Conservation (phyloP, 2,888 invertebrate species). For the Caenorhabditis virilis region DNA sequence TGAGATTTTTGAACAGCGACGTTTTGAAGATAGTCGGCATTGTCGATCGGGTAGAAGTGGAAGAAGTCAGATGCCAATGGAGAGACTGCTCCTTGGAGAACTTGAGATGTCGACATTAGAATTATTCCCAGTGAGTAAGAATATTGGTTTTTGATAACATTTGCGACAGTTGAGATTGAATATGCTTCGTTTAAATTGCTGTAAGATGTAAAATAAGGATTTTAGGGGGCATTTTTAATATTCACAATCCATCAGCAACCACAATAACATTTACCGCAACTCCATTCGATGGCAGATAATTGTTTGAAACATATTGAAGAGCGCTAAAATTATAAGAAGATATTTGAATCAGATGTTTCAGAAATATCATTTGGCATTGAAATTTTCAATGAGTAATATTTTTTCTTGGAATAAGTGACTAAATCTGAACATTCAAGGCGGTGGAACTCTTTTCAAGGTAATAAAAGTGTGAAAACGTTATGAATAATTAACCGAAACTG, state of each 20-base stretch:
- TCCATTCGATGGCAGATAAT: slow-evolving; percentile 13
- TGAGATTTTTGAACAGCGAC: slow-evolving; percentile 18
- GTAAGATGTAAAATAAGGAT: no score
- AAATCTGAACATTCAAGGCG: no score
- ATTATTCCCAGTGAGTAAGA: slow-evolving; percentile 22
- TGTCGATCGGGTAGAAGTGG: slow-evolving; percentile 25
- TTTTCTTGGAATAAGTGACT: no score
- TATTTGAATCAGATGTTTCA: no score
- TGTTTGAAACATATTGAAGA: slow-evolving; percentile 21
- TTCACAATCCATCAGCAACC: slow-evolving; percentile 33
- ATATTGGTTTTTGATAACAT: slow-evolving; percentile 15
- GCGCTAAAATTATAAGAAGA: slow-evolving; percentile 30
- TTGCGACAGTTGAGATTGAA: slow-evolving; percentile 3
- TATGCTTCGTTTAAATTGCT: slow-evolving; percentile 15
- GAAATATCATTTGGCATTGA: no score
- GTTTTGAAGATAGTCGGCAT: slow-evolving; percentile 23
- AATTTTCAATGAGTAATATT: no score
- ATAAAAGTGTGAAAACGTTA: no score
- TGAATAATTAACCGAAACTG: no score
- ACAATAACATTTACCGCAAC: slow-evolving; percentile 28
- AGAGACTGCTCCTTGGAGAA: slow-evolving; percentile 5
- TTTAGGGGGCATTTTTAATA: background rate
- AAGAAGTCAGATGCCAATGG: slow-evolving; percentile 12
- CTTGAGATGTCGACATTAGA: slow-evolving; percentile 26
- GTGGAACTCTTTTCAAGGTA: no score